phyloP scores from a whole-genome alignment of 2,113 vertebrate genomes.

The Hipposideros armiger region DNA sequence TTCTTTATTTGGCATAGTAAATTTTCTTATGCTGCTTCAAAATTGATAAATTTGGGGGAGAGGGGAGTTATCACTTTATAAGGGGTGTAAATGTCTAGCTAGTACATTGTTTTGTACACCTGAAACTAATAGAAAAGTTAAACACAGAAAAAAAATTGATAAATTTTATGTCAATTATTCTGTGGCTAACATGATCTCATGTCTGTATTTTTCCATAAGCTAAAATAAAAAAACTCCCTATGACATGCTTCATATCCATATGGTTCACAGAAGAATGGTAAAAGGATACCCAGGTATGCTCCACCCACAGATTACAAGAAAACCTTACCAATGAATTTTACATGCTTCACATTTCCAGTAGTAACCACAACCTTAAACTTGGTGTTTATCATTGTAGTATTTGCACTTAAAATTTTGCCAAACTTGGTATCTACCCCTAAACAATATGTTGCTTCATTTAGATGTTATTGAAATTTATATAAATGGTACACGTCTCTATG shows the following conservation, averaged over 20 bases:
- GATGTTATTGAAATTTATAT: background rate
- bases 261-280: background rate
- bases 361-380: background rate
- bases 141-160: background rate
- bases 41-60: background rate
- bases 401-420: background rate
- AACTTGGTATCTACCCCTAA: background rate
- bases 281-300: background rate
- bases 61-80: too few relatives aligned
- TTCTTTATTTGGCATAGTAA: background rate
- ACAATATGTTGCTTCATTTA: background rate
- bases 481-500: background rate
- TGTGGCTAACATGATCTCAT: background rate
- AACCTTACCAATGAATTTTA: background rate
- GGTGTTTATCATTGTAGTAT: background rate
- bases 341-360: background rate
- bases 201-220: background rate
- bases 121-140: too few relatives aligned
- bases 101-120: too few relatives aligned
- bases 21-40: background rate
- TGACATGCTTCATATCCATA: background rate
- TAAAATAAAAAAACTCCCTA: background rate
- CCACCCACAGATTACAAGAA: background rate
- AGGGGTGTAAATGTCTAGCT: too few relatives aligned
- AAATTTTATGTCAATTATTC: conserved; percentile 18